Evolutionary conservation across 2,113 vertebrate species (phyloP), one percentile per base, ranked within the genome.

Genomic region (Nesogale talazaci): DNA sequence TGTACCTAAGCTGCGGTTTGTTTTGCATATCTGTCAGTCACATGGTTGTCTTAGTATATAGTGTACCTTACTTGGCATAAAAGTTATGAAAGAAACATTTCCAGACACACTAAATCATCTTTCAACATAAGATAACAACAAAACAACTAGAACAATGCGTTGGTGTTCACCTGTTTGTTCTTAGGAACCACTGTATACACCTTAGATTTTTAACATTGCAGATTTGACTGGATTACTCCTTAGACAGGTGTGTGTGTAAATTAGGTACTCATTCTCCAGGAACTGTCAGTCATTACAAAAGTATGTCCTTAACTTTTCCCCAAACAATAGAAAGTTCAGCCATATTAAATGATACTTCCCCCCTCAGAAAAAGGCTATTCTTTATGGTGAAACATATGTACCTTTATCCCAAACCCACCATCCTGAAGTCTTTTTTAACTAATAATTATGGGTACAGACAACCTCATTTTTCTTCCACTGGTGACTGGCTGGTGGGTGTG

Each of bases 351-450:
- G 20, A 92, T 12, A 84, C 46, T 2, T 2, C 59, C 57, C 42
- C 42, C 46, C 46, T 52, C 46, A 52, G 72, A 81, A 95, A 94
- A 86, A 59, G 34, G 29, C 70, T 77, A 29, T 46, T 77, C 61
- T 22, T 88, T 87, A 89, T 75, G 25, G 56, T 59, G 83, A 93
- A 90, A 80, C 19, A 42, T 36, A 92, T 92, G 88, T 92, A 69
- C 82, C 20, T 72, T 19, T 72, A 72, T 20, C 36, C 59, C 8
- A 61, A 20, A 61, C 59, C 59, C 19, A 61, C 59, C 22, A 23
- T 4, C 22, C 2, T 22, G 59, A 19, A 61, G 59, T 61, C 19
- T 4, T 16, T 61, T 61, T 19, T 6, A 12, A 61, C 59, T 61
- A 23, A 61, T 61, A 16, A 20, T 61, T 61, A 61, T 6, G 6